phyloP scores from a whole-genome alignment of 2,113 vertebrate species.

The Thermophis baileyi region DNA sequence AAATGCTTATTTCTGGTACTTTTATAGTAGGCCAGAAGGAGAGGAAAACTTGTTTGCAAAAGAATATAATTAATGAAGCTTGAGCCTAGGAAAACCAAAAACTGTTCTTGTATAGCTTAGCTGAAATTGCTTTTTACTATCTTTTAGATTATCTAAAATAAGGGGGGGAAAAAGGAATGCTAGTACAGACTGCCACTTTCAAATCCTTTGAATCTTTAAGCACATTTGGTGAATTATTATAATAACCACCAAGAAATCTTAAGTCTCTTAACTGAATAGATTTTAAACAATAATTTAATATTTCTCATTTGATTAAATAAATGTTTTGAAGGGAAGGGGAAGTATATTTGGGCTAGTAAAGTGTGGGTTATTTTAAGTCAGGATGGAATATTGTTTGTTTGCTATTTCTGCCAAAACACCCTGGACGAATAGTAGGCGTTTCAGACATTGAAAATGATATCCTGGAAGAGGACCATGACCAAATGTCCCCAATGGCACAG shows the following conservation, averaged over 20 bases:
- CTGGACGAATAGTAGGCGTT: not conserved
- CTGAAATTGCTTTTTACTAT: not conserved
- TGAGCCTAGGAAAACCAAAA: not conserved
- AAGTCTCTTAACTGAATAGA: not conserved
- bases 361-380: not conserved
- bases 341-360: not conserved
- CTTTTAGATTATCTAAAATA: not conserved
- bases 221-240: not conserved
- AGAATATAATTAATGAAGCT: not conserved
- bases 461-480: not conserved
- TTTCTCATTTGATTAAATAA: not conserved
- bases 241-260: not conserved
- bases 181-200: not conserved
- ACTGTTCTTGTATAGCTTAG: not conserved
- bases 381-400: not conserved
- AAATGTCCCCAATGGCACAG: too few relatives aligned
- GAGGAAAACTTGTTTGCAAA: not conserved
- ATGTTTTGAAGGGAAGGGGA: not conserved
- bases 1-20: not conserved
- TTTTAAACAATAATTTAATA: not conserved
- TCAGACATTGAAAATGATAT: not conserved
- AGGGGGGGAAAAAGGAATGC: not conserved
- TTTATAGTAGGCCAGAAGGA: not conserved
- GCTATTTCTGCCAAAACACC: not conserved
- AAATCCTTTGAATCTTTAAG: not conserved